Base-by-base conservation (phyloP, 2,113 vertebrate genomes). In the Diphyllodes magnificus region DNA sequence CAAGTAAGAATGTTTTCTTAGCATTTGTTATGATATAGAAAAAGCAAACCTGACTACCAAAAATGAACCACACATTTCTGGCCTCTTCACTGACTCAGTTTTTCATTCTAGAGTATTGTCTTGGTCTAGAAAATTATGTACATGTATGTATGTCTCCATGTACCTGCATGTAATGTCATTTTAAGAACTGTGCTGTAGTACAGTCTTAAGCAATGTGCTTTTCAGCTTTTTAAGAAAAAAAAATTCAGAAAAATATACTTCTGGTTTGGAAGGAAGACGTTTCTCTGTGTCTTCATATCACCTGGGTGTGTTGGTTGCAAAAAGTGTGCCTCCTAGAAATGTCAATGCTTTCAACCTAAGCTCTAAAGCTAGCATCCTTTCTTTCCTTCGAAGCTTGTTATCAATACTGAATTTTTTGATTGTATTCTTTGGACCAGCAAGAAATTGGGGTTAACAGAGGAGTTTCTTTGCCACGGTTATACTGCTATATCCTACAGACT, bases 191-290 rank as follows among this genome's bases (percentile, higher is more conserved):
- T 65, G 7, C 39, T 91, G 27, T 10, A 25, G 79, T 71, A 61
- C 28, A 57, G 17, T 68, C 10, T 61, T 65, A 60, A 68, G 22
- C 15, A 82, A 23, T n/a, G 7, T 40, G 42, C 47, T 72, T 6
- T 59, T 63, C 33, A 50, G 9, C 23, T 77, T 90, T 65, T 76
- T 23, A 42, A 56, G 27, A 15, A 35, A 60, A 65, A 53, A 39
- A 4, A 3, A 37, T 12, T 1, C 2, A 12, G 33, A 42, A 45
- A 33, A 44, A 9, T 8, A 5, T 18, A 7, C 13, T 12, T 1
- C 0, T 50, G 6, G 3, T 44, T 64, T 72, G 25, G 4, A 25
- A 66, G 28, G 35, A 75, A 65, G 33, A 83, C 35, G 27, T 68
- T 95, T 72, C 6, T 87, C 21, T 70, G 5, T 47, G 40, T 63